Conservation (phyloP, 2,797 vertebrate genomes). For the Tragelaphus eurycerus region DNA sequence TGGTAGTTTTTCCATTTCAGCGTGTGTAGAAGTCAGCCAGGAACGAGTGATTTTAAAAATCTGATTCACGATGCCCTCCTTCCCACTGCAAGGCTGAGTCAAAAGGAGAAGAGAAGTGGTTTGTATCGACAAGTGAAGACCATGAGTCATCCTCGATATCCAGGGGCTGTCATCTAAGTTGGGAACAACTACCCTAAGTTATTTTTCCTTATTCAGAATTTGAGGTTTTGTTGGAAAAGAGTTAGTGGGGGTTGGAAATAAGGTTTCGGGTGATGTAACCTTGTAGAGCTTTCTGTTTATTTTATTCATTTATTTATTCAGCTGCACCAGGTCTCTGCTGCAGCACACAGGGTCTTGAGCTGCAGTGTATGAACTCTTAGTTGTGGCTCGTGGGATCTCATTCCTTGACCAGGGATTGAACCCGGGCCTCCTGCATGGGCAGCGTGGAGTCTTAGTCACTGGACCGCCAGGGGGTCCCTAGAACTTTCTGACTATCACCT, state of each 20-base stretch:
- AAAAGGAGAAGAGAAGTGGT: neutral
- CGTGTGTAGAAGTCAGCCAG: neutral
- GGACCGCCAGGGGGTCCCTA: neutral
- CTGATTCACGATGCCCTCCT: neutral
- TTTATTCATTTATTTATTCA: neutral
- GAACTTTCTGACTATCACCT: neutral
- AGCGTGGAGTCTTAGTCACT: neutral
- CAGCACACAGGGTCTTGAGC: neutral
- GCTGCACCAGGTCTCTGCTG: accelerated
- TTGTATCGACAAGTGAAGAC: neutral
- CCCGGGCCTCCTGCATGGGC: neutral
- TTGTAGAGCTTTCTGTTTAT: conserved; percentile 17
- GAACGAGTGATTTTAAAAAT: neutral
- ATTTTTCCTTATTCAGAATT: neutral
- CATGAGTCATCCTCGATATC: neutral
- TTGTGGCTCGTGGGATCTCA: neutral
- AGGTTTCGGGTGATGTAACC: neutral
- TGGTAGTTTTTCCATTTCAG: neutral
- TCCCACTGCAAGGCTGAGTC: neutral
- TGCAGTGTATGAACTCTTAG: neutral
- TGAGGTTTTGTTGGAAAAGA: neutral
- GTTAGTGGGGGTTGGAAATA: neutral
- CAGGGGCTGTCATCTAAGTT: neutral
- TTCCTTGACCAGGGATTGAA: neutral
- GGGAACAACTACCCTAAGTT: neutral